Conservation (phyloP, 53 echinoderm and acorn worm genomes). For the Luidia sarsii region DNA sequence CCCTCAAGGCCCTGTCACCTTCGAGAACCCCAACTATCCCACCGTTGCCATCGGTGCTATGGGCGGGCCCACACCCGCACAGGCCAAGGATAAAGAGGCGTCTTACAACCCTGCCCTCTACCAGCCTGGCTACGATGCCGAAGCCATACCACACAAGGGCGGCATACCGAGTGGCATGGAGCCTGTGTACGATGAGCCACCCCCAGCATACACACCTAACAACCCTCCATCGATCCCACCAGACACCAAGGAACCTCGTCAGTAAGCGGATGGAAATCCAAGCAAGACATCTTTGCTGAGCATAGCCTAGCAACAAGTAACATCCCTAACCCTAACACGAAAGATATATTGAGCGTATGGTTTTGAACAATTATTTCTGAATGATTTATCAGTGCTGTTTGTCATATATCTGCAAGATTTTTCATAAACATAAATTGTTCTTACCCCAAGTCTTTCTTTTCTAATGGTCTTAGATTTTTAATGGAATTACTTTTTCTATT, state of each 20-base stretch:
- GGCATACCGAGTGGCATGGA: slow-evolving; percentile 5
- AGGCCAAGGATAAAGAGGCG: slow-evolving; percentile 41
- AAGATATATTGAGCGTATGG: too few relatives aligned
- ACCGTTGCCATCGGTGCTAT: not conserved
- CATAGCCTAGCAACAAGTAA: too few relatives aligned
- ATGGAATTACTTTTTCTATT: too few relatives aligned
- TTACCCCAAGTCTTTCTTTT: too few relatives aligned
- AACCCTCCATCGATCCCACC: not conserved
- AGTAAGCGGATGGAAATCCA: too few relatives aligned
- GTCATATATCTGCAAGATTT: too few relatives aligned
- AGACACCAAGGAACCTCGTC: not conserved
- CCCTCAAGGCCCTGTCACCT: slow-evolving; percentile 30
- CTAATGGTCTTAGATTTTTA: too few relatives aligned
- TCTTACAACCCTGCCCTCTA: slow-evolving; percentile 20
- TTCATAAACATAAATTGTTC: too few relatives aligned
- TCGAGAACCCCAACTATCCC: slow-evolving; percentile 46
- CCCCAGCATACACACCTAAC: slow-evolving; percentile 43
- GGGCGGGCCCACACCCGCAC: not conserved
- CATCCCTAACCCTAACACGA: too few relatives aligned
- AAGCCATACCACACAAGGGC: slow-evolving; percentile 43
- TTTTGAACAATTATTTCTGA: too few relatives aligned
- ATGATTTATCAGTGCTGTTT: too few relatives aligned
- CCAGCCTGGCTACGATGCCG: slow-evolving; percentile 37
- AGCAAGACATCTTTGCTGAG: too few relatives aligned
- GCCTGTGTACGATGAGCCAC: slow-evolving; percentile 17